phyloP scores from a whole-genome alignment of 1,140 invertebrate genomes.

The Leptoteleia sp. region DNA sequence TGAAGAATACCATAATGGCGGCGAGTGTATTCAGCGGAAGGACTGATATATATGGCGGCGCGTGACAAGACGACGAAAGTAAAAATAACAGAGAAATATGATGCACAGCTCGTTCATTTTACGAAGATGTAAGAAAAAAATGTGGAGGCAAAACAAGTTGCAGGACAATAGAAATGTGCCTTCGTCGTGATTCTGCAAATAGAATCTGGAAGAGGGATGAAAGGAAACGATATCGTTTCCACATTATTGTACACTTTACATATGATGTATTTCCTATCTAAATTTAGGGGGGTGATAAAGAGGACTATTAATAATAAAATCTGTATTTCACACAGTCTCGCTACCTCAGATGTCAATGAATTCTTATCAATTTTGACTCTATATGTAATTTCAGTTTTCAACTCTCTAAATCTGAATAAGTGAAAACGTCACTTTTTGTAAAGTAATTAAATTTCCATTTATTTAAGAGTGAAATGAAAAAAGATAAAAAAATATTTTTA shows the following conservation, averaged over 20 bases:
- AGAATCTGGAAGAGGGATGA: slow-evolving; percentile 24
- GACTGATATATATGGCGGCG: slow-evolving; percentile 71
- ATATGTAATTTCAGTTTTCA: no score
- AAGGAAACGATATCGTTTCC: background rate
- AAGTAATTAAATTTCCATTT: no score
- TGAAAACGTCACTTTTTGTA: no score
- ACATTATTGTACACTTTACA: slow-evolving; percentile 16
- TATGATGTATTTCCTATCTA: slow-evolving; percentile 23
- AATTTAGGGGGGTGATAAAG: slow-evolving; percentile 37
- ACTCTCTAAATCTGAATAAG: no score
- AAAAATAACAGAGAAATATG: slow-evolving; percentile 75
- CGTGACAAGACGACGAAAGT: slow-evolving; percentile 72
- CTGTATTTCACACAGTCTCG: no score
- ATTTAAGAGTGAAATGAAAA: no score
- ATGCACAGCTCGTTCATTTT: slow-evolving; percentile 72
- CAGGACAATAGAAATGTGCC: slow-evolving; percentile 29
- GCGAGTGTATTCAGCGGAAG: slow-evolving; percentile 45
- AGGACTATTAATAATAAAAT: no score
- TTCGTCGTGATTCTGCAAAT: slow-evolving; percentile 46
- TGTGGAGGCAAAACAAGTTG: slow-evolving; percentile 18
- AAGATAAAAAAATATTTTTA: no score
- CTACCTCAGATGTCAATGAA: no score
- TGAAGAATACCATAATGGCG: slow-evolving; percentile 27
- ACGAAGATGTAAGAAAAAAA: slow-evolving; percentile 47
- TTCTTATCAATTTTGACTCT: no score